Base-by-base conservation (phyloP, 2,113 vertebrate genomes). In the Rhinolophus ferrumequinum region DNA sequence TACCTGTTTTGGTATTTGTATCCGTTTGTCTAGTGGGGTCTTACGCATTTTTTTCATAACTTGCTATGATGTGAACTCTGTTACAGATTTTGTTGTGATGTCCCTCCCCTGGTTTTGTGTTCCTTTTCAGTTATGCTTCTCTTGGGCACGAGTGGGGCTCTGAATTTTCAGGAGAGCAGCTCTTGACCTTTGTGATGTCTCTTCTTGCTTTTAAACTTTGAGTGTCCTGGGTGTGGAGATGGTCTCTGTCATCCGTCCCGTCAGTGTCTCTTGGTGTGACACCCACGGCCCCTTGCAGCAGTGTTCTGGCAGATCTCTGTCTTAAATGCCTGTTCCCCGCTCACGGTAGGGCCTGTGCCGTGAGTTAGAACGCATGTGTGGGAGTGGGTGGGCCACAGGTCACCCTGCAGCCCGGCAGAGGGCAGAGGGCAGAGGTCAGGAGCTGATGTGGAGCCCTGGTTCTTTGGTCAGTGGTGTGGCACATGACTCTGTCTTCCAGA, bases 21-120 rank as follows among this genome's bases (percentile, higher is more conserved):
- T 10, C 19, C 41, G 0, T 22, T 41, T 15, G 19, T 50, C 47
- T 52, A 0, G 4, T 12, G 30, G 12, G 35, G 44, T 33, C 52
- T 11, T 5, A 1, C 0, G 1, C 22, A 0, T 52, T 14, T 52
- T 11, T 22, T 19, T 19, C 8, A 0, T 30, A 3, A 18, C 77
- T 62, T 4, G 56, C 60, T 2, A 1, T 0, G 28, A 2, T 5
- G 11, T 16, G 52, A 3, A 24, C 56, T 44, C 26, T 4, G 2
- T 52, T 8, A 9, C 2, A 12, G 88, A 22, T 26, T 62, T 22
- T 0, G 0, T 11, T 1, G 44, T 8, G 2, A 9, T 6, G 5
- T n/a, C 1, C 6, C 64, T 7, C 28, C 1, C 6, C 64, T 7
- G 13, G 22, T 6, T 5, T 44, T 12, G 11, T 0, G 28, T 5